Base-by-base conservation (phyloP, 2,113 vertebrate species). In the Mormyrus lacerda region DNA sequence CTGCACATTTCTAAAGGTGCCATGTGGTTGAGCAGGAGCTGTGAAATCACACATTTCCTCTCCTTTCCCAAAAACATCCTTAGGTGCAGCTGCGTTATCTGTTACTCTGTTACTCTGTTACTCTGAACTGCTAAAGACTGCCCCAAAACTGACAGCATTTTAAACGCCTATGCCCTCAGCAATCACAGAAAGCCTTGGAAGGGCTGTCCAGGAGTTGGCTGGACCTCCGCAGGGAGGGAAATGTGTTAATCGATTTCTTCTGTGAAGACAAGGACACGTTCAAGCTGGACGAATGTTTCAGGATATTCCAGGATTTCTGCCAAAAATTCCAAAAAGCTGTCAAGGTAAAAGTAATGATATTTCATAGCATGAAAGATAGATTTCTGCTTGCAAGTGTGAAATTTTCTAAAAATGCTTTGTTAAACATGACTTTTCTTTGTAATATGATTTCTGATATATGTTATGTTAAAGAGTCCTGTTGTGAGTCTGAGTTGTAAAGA, bases 281-380 rank as follows among this genome's bases (percentile, higher is more conserved):
- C 96, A 97, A 96, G 86, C 91, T 97, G 93, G 96, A 97, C 2
- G 96, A 97, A 50, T 97, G 96, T 89, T 95, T 97, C 90, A 96
- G 96, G 91, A 97, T 97, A 91, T 97, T 97, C 91, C 94, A 95
- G 89, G 96, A 97, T 89, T 97, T 97, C 91, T 97, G 96, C n/a
- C 4, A 95, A 90, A 95, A 92, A 90, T 97, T 97, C 91, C 94
- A 95, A 93, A 97, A 95, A 3, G 96, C 97, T 2, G 96, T 97
- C 86, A 96, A 96, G 96, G 97, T 97, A 94, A 48, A 35, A 15
- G 21, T 2, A 47, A 61, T 42, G n/a, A 53, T 31, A 31, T 44
- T 87, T 58, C 17, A 87, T 39, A 24, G 24, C 47, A 24, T 10
- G 39, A 42, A 69, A n/a, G 27, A 11, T 53, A 86, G 88, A 13